Conservation (phyloP, 2,888 invertebrate genomes). For the Hofmannophila pseudospretella region DNA sequence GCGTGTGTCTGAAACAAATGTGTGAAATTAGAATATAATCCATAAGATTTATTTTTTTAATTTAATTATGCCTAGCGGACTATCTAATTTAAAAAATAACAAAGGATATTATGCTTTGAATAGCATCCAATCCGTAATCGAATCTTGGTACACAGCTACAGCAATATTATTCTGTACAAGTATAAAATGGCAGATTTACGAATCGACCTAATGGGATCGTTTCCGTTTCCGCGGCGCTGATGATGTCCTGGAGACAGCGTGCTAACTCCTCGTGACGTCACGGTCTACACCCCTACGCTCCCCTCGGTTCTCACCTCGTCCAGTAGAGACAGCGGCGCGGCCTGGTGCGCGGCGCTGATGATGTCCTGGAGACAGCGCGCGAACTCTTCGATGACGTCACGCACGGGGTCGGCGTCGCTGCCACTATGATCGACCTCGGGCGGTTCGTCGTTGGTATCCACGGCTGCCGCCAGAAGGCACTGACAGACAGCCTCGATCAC, state of each 20-base stretch:
- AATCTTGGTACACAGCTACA: too few species aligned
- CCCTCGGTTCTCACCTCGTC: slow-evolving; percentile 33
- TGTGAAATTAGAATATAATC: too few species aligned
- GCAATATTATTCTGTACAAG: too few species aligned
- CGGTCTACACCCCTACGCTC: too few species aligned
- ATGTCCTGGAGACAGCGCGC: slow-evolving; percentile 96
- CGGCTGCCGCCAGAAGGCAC: slow-evolving; percentile 96
- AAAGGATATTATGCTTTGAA: too few species aligned
- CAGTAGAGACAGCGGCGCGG: slow-evolving; percentile 22
- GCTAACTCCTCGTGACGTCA: slow-evolving; percentile 94
- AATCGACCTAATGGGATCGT: too few species aligned
- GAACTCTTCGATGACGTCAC: slow-evolving; percentile 94
- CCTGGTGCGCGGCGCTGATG: slow-evolving; percentile 75
- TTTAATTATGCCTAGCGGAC: too few species aligned
- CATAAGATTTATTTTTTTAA: too few species aligned
- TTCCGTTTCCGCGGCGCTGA: slow-evolving; percentile 74
- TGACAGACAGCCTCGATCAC: slow-evolving; percentile 97
- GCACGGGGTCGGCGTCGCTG: slow-evolving; percentile 78
- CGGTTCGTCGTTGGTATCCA: slow-evolving; percentile 83
- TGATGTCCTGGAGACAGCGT: slow-evolving; percentile 95
- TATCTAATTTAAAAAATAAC: too few species aligned
- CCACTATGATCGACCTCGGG: too few species aligned
- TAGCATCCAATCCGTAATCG: too few species aligned
- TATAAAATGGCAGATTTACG: too few species aligned
- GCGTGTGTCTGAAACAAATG: slow-evolving; percentile 12